A percentile compares a stretch with the other conserved stretches of the same genome.
Evolutionary conservation across 1,140 invertebrate species (phyloP).

Genomic region (Metaphire vulgaris): DNA sequence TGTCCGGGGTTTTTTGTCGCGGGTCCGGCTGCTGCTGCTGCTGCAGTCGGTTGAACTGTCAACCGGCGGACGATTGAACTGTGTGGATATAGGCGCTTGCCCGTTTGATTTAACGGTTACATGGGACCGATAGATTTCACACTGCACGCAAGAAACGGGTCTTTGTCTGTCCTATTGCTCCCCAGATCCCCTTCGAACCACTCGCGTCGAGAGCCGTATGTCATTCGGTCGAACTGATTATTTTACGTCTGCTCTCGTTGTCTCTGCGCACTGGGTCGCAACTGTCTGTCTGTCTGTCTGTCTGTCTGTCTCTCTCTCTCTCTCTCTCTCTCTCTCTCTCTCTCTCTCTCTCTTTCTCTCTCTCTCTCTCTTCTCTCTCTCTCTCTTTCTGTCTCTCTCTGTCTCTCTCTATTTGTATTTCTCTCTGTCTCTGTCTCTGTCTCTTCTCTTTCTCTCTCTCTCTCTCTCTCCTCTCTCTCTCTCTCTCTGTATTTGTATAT

Average conservation of each 20-base stretch:
- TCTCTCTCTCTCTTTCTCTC: not conserved
- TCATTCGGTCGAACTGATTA: not conserved
- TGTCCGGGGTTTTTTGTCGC: not conserved
- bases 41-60: too few species aligned
- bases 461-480: too few species aligned
- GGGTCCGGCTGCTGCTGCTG: not conserved
- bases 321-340: constrained; percentile 8
- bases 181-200: not conserved
- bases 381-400: not conserved
- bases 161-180: not conserved
- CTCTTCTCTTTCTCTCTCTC: too few species aligned
- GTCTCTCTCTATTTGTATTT: too few species aligned
- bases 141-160: not conserved
- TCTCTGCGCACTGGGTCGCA: not conserved
- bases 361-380: not conserved
- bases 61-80: too few species aligned
- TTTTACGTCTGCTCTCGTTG: too few species aligned
- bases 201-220: not conserved
- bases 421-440: too few species aligned
- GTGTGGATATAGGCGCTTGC: too few species aligned
- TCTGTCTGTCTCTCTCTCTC: not conserved
- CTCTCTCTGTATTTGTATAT: too few species aligned
- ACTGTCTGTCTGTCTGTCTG: constrained; percentile 4
- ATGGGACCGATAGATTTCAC: not conserved
- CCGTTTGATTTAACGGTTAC: not conserved